phyloP scores from a whole-genome alignment of 2,113 vertebrate genomes.

The Myrmecobius fasciatus region DNA sequence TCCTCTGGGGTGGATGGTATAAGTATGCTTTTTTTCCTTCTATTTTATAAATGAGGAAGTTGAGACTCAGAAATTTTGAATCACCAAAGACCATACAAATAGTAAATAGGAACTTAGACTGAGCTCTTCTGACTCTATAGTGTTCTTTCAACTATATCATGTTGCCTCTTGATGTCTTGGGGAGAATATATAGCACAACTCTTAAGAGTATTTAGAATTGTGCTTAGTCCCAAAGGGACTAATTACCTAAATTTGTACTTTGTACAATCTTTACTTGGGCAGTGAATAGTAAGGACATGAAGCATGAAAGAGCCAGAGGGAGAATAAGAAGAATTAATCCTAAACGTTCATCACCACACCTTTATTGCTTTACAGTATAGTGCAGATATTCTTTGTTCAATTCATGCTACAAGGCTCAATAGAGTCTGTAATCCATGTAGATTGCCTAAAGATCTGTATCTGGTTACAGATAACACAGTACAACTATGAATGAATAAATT shows the following conservation, averaged over 20 bases:
- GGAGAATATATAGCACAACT: neutral
- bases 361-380: neutral
- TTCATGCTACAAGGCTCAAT: neutral
- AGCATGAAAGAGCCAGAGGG: neutral
- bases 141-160: neutral
- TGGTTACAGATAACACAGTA: neutral
- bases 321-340: neutral
- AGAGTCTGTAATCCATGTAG: neutral
- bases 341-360: neutral
- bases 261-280: neutral
- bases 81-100: neutral
- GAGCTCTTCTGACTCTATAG: neutral
- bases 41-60: too few relatives aligned
- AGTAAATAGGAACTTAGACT: neutral
- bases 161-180: neutral
- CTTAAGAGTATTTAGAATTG: neutral
- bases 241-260: neutral
- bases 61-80: neutral
- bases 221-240: slow-evolving; percentile 21
- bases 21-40: neutral
- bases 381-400: neutral
- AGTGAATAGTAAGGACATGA: slow-evolving; percentile 3
- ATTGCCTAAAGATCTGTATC: slow-evolving; percentile 5
- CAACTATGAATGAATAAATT: neutral
- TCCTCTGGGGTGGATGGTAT: neutral